Base-by-base conservation (phyloP, 2,888 invertebrate species). In the Megaustenia siamemsis region DNA sequence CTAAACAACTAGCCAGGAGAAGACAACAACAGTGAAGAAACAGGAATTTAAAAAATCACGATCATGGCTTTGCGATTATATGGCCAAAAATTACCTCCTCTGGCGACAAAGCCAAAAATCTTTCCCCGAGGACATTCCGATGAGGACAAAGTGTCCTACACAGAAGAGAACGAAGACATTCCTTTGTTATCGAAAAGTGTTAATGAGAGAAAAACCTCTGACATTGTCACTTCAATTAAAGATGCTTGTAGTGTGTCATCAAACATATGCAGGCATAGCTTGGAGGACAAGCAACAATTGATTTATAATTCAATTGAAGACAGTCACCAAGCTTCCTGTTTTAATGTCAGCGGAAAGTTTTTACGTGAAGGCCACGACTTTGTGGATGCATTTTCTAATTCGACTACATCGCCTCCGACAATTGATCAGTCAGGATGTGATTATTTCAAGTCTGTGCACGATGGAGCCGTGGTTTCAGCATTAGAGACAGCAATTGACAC, bases 61-160 rank as follows among this genome's bases (percentile, higher is more conserved):
- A 35, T 1, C 8, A 76, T 76, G 76, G 56, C 76, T 2, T 15
- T 73, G n/a, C 71, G 71, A 1, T 43, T 73, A 45, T 73, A 73
- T 28, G 76, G 76, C 4, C 53, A 76, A 38, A 76, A 76, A 53
- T 56, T 76, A 56, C 56, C 76, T 24, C 56, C 76, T 5, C 24
- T 76, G 5, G 8, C 53, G 2, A 35, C 35, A 21, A 76, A 53
- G 35, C 3, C 53, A 49, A 49, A 53, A 32, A 32, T 76, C 10
- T 8, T n/a, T 10, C 21, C 49, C 2, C 21, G 35, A 4, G 49
- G 10, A 49, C 12, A 35, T 38, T 76, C 76, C 1, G 76, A 60
- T n/a, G 63, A 77, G 8, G 77, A 77, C n/a, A 63, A 43, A 28
- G 4, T 63, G n/a, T 63, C 28, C 28, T 43, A 35, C 24, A n/a